Base-by-base conservation (phyloP, 1,140 invertebrate genomes). In the Chionoecetes opilio region DNA sequence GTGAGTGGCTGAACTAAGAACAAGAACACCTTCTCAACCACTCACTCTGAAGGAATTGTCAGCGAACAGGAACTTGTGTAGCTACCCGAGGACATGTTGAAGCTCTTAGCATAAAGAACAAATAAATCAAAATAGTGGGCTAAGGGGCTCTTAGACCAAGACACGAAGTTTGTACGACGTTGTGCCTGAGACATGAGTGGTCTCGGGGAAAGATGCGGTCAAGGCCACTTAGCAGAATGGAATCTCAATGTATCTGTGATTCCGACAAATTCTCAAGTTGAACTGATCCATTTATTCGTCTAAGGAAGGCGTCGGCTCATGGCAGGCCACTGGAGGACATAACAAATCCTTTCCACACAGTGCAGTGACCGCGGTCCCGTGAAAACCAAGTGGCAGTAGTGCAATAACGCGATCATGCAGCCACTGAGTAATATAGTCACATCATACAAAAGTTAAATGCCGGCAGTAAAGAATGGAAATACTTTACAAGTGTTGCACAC, bases 1-100 rank as follows among this genome's bases (percentile, higher is more conserved):
- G 63, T 21, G 63, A 75, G 21, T 5, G 63, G 63, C 63, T 75
- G 63, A 75, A 75, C 21, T 26, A 75, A 75, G 63, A 26, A n/a
- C n/a, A n/a, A 26, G 63, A 75, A 75, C 21, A 75, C 63, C n/a
- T 14, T 5, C 41, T 75, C 63, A 75, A 26, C 63, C 63, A 21
- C 63, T 75, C 63, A 75, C n/a, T n/a, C 63, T 75, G 63, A n/a
- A 75, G 63, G 63, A 75, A 75, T 75, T 75, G 63, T 75, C 63
- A 75, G 5, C n/a, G 63, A 75, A 75, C 63, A 75, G 63, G 63
- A 75, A 75, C 63, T 75, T 75, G 63, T 75, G 63, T 75, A 75
- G 63, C 63, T 75, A 75, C 63, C 63, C 63, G 63, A 75, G 63
- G 63, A n/a, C 63, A 75, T 21, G 63, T 75, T 75, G 5, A 75